Percentiles rank a stretch among this genome's conserved stretches.
Conservation (phyloP, 2,113 vertebrate species). For the Agapornis roseicollis region DNA sequence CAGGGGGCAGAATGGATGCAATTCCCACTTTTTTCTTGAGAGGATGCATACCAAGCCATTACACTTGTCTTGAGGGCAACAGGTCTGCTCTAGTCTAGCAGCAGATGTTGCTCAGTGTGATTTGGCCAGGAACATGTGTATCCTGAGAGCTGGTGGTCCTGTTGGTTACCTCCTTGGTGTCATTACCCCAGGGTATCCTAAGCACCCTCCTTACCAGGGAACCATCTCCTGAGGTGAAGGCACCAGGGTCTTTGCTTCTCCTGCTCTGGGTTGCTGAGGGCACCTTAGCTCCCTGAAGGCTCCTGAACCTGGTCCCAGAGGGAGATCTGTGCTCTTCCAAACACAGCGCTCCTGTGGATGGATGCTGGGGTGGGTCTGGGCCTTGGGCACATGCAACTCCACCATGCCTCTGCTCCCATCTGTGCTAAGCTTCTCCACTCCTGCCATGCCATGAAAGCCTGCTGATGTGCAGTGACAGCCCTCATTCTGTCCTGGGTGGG, state of each 20-base stretch:
- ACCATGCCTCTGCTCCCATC: not conserved
- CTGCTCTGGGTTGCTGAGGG: not conserved
- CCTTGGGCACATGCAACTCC: not conserved
- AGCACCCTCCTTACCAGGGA: not conserved
- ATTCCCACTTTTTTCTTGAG: not conserved
- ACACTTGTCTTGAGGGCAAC: not conserved
- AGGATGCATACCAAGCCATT: not conserved
- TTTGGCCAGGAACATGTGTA: not conserved
- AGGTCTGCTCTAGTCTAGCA: not conserved
- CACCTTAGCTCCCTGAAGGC: not conserved
- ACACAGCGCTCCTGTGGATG: not conserved
- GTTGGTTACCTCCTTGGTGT: not conserved
- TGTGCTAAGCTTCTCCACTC: not conserved
- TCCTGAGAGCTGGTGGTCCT: not conserved
- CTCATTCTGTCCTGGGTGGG: not conserved
- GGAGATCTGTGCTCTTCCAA: not conserved
- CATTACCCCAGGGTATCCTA: not conserved
- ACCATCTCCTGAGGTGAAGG: not conserved
- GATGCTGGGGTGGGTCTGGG: not conserved
- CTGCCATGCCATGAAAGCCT: not conserved
- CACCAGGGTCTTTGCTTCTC: not conserved
- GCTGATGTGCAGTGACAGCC: not conserved
- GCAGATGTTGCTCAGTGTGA: not conserved
- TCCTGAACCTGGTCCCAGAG: not conserved
- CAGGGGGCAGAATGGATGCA: not conserved